phyloP scores from a whole-genome alignment of 2,888 invertebrate species.

The Doris montereyensis region DNA sequence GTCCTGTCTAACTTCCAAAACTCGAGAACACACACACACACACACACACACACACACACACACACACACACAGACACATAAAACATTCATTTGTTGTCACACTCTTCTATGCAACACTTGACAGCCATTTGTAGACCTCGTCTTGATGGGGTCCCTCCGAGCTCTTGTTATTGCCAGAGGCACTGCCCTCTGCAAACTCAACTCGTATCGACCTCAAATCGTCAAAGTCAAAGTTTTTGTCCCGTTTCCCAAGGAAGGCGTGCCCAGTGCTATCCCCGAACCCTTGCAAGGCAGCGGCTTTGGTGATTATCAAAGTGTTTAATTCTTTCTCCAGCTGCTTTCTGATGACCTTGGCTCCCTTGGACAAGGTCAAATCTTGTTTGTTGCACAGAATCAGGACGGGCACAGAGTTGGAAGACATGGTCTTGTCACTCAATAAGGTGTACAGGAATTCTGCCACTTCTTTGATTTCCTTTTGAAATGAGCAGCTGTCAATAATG shows the following conservation, averaged over 20 bases:
- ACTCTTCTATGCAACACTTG: constrained; percentile 77
- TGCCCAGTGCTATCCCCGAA: constrained; percentile 75
- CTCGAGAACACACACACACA: no score
- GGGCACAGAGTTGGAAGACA: constrained; percentile 78
- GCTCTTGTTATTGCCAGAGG: constrained; percentile 74
- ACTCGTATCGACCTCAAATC: constrained; percentile 80
- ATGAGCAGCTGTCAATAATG: constrained; percentile 89
- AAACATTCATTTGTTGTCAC: no score
- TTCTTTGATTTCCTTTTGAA: constrained; percentile 91
- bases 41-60: no score
- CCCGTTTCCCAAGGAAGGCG: constrained; percentile 81
- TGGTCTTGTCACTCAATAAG: constrained; percentile 82
- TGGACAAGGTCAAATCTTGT: constrained; percentile 87
- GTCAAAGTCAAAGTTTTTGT: constrained; percentile 88
- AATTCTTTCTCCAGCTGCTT: constrained; percentile 90
- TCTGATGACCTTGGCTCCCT: constrained; percentile 85
- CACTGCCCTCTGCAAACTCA: constrained; percentile 73
- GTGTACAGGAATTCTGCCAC: constrained; percentile 91
- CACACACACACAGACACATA: no score
- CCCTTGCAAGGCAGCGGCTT: constrained; percentile 81
- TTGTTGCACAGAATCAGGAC: constrained; percentile 85
- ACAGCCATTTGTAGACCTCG: constrained; percentile 82
- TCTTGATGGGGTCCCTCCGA: constrained; percentile 78
- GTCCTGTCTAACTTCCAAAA: no score
- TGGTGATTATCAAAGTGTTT: constrained; percentile 88